phyloP scores from a whole-genome alignment of 1,140 invertebrate genomes.

The Telenomus remus region DNA sequence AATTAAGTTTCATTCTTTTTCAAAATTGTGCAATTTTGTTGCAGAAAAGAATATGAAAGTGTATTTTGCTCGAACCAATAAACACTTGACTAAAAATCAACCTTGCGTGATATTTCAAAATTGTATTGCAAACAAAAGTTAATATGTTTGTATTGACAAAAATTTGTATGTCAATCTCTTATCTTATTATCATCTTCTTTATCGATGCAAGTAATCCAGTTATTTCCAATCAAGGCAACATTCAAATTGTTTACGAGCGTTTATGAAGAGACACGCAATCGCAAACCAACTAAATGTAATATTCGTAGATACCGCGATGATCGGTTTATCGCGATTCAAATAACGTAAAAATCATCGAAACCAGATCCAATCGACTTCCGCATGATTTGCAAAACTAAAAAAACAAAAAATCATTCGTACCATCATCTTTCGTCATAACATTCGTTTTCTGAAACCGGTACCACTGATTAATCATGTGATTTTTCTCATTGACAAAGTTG shows the following conservation, averaged over 20 bases:
- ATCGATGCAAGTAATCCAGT: background rate
- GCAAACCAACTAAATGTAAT: conserved; percentile 13
- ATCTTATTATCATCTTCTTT: background rate
- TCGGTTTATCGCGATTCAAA: conserved; percentile 9
- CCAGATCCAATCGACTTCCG: conserved; percentile 24
- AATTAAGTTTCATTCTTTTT: too few species aligned
- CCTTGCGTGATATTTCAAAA: too few species aligned
- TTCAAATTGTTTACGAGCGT: conserved; percentile 9
- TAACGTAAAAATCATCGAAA: conserved; percentile 22
- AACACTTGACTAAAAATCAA: too few species aligned
- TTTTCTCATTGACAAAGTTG: too few species aligned
- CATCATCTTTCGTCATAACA: too few species aligned
- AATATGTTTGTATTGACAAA: too few species aligned
- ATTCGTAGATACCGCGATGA: conserved; percentile 8
- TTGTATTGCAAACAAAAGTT: too few species aligned
- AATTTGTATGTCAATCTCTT: too few species aligned
- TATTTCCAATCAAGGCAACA: conserved; percentile 18
- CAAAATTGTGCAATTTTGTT: too few species aligned
- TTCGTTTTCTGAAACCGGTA: conserved; percentile 7
- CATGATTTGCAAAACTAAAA: background rate
- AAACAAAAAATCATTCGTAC: too few species aligned
- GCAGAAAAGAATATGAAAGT: too few species aligned
- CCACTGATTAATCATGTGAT: background rate
- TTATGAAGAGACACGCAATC: conserved; percentile 9
- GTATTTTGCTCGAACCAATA: too few species aligned